phyloP scores from a whole-genome alignment of 2,888 invertebrate genomes.

The Apodemia duryi region DNA sequence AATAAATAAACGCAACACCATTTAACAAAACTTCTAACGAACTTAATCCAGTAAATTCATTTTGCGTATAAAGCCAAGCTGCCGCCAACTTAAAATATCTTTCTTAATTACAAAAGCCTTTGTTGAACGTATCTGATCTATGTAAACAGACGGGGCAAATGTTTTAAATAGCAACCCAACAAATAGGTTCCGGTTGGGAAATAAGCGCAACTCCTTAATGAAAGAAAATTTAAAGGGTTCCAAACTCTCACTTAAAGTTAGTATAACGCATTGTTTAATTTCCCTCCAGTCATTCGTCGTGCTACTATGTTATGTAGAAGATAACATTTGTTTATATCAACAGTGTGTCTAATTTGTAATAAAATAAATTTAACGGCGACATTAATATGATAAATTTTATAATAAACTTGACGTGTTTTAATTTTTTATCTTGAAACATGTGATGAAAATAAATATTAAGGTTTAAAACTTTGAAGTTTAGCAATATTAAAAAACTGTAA shows the following conservation, averaged over 20 bases:
- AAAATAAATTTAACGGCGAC: background rate
- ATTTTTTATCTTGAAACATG: too few relatives aligned
- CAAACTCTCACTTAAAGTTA: constrained; percentile 11
- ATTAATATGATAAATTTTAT: background rate
- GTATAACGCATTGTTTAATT: constrained; percentile 12
- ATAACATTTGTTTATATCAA: background rate
- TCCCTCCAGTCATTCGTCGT: background rate
- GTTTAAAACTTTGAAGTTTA: too few relatives aligned
- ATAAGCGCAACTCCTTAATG: constrained; percentile 70
- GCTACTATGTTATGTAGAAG: background rate
- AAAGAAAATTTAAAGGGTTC: constrained; percentile 59
- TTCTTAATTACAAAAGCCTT: constrained; percentile 79
- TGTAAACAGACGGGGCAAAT: constrained; percentile 76
- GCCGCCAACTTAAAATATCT: constrained; percentile 77
- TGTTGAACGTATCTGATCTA: constrained; percentile 79
- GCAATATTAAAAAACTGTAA: too few relatives aligned
- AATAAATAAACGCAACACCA: constrained; percentile 37
- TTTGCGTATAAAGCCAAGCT: constrained; percentile 75
- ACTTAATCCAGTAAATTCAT: constrained; percentile 74
- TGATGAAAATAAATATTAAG: too few relatives aligned
- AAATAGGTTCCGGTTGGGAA: constrained; percentile 73
- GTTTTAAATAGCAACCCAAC: constrained; percentile 76
- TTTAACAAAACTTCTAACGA: constrained; percentile 61
- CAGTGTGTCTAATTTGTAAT: background rate
- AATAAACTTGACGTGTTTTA: too few relatives aligned